Base-by-base conservation (phyloP, 2,113 vertebrate species). In the Sorex araneus region DNA sequence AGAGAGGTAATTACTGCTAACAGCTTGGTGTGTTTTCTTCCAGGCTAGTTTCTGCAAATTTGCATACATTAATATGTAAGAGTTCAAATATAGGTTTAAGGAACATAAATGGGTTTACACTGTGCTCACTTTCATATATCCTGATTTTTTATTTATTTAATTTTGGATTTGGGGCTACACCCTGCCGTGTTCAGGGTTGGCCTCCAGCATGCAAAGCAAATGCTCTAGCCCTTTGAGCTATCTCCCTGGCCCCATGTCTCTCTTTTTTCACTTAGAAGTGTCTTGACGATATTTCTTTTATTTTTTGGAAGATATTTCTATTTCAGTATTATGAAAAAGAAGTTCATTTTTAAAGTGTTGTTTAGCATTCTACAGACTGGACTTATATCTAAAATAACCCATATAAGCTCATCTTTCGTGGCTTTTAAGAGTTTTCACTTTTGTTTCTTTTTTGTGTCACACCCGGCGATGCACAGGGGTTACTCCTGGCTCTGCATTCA, bases 61-160 rank as follows among this genome's bases (percentile, higher is more conserved):
- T 95, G 88, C 82, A 96, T 94, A 88, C 28, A 90, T 95, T 92
- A 89, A 93, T 79, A 94, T 90, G 78, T 79, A 96, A 90, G 91
- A 90, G 70, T 54, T 89, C 84, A 93, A 94, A 93, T 94, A 84
- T 83, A 89, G 74, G 87, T 94, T 93, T 91, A 78, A 66, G 90
- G 94, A 95, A 50, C 57, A 82, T 87, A 95, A 90, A 84, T 90
- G 78, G 40, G 25, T 87, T 93, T 90, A 93, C 77, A 69, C 81
- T 78, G 19, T 74, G 57, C 19, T 84, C 86, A 36, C n/a, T 89
- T 89, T 95, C 77, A 84, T 94, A 87, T 82, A 94, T 18, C n/a
- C 16, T 92, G 36, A 8, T 81, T 78, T 89, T 84, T 90, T 76
- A 54, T 54, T 54, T 54, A 54, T 54, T 54, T 54, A 54, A 54